phyloP scores from a whole-genome alignment of 2,113 vertebrate genomes.

The Ovibos moschatus region DNA sequence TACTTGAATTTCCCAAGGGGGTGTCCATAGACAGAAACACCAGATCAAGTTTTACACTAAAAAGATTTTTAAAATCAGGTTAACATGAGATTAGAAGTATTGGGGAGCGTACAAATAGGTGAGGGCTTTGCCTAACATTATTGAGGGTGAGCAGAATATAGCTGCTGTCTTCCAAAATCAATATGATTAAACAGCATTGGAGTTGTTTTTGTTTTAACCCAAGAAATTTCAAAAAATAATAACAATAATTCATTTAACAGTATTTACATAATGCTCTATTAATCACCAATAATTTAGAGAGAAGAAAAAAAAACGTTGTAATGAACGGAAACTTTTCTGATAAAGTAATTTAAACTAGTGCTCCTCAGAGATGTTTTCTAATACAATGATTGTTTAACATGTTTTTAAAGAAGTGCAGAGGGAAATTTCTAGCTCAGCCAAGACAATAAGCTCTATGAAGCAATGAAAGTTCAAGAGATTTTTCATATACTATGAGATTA shows the following conservation, averaged over 20 bases:
- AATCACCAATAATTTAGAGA: not conserved
- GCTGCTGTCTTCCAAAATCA: constrained; percentile 44
- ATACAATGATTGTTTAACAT: not conserved
- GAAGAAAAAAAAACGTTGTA: not conserved
- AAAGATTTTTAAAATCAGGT: not conserved
- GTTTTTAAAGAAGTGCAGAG: not conserved
- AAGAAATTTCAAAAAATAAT: constrained; percentile 3
- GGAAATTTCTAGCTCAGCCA: not conserved
- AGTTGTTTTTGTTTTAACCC: not conserved
- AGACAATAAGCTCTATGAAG: not conserved
- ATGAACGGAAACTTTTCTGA: not conserved
- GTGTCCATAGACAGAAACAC: not conserved
- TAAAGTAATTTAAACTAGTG: not conserved
- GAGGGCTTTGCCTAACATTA: constrained; percentile 55
- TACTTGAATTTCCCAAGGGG: not conserved
- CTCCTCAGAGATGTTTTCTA: not conserved
- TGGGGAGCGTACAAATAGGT: constrained; percentile 40
- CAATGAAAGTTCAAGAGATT: not conserved
- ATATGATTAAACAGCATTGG: constrained; percentile 59
- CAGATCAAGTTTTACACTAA: not conserved
- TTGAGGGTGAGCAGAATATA: constrained; percentile 49
- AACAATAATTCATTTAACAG: constrained; percentile 38
- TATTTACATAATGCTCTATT: constrained; percentile 60
- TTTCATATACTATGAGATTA: not conserved
- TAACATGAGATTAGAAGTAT: constrained; percentile 17